phyloP scores from a whole-genome alignment of 2,888 invertebrate species.

The Eupeodes luniger region DNA sequence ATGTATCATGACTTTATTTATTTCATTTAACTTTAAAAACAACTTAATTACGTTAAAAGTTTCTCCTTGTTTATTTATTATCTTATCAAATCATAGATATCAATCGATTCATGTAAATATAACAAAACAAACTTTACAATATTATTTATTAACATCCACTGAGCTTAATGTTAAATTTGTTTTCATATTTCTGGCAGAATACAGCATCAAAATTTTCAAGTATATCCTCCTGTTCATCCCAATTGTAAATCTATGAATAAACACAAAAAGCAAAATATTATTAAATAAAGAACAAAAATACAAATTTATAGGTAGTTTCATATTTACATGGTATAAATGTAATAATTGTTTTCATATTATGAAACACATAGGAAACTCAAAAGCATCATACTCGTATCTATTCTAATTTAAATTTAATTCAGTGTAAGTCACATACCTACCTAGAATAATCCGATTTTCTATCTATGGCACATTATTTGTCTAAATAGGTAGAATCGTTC shows the following conservation, averaged over 20 bases:
- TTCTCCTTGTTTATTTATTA: no score
- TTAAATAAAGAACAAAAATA: not conserved
- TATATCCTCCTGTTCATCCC: slow-evolving; percentile 79
- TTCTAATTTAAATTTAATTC: slow-evolving; percentile 41
- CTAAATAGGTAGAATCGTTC: not conserved
- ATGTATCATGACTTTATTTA: no score
- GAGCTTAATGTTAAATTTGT: slow-evolving; percentile 78
- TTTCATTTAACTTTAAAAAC: no score
- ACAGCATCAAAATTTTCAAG: slow-evolving; percentile 79
- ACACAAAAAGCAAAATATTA: slow-evolving; percentile 13
- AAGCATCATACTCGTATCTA: not conserved
- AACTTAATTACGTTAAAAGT: no score
- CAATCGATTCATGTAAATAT: no score
- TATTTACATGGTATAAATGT: not conserved
- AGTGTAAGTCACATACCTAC: slow-evolving; percentile 22
- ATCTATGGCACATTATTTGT: not conserved
- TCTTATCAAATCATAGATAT: no score
- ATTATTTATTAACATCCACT: slow-evolving; percentile 77
- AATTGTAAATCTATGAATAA: slow-evolving; percentile 78
- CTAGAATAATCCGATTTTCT: not conserved
- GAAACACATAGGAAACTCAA: not conserved
- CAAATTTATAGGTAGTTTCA: no score
- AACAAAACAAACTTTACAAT: not conserved
- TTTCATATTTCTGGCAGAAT: slow-evolving; percentile 79
- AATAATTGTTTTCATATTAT: not conserved